These are phyloP conservation scores for Drosophila melanosoma DNA, from an alignment of 2,888 invertebrate genomes.

Conservation along the genomic window DNA sequence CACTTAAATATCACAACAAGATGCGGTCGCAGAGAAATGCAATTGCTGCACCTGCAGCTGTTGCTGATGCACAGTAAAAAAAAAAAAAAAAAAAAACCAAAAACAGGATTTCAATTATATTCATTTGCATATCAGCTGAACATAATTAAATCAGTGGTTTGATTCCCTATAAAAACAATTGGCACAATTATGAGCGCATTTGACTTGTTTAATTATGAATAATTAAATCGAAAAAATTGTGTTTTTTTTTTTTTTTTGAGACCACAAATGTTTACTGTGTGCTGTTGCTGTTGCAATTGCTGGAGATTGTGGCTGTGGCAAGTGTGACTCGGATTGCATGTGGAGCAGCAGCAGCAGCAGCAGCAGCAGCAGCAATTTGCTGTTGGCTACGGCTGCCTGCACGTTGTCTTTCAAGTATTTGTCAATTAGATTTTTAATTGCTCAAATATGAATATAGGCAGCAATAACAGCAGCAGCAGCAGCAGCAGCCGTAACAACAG, in stretches of 20 bases:
- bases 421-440: constrained; percentile 81
- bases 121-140: not conserved
- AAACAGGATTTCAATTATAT: not conserved
- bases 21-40: constrained; percentile 51
- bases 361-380: constrained; percentile 24
- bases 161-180: not conserved
- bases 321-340: constrained; percentile 53
- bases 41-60: constrained; percentile 41
- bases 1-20: constrained; percentile 57
- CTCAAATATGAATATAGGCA: constrained; percentile 81
- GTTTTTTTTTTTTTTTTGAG: not conserved
- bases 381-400: constrained; percentile 62
- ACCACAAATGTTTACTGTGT: constrained; percentile 7
- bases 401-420: constrained; percentile 78
- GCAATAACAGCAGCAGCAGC: constrained; percentile 34
- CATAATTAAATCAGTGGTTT: not conserved
- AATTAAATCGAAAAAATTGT: not conserved
- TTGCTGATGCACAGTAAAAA: constrained; percentile 10
- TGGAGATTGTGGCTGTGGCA: constrained; percentile 34
- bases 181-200: not conserved
- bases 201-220: not conserved
- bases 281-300: constrained; percentile 29
- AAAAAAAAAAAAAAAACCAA: not conserved
- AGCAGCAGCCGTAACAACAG: constrained; percentile 33
- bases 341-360: constrained; percentile 57